Conservation (phyloP, 1,140 invertebrate species). For the Mamestra configurata region DNA sequence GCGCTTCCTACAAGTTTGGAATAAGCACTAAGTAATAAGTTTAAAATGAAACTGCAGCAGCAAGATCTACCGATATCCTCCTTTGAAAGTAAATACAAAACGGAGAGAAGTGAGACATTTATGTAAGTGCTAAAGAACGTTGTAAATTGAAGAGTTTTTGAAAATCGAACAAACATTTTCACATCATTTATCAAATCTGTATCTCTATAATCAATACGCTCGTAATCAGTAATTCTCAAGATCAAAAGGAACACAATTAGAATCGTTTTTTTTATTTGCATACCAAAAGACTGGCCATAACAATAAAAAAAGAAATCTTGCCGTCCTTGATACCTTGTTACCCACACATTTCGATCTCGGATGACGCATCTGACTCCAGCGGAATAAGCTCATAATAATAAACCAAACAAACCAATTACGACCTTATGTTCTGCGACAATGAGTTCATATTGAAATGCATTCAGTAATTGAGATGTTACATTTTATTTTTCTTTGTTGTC, state of each 20-base stretch:
- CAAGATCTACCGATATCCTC: neutral
- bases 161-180: neutral
- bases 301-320: conserved; percentile 71
- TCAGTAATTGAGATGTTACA: conserved; percentile 57
- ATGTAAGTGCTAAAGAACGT: neutral
- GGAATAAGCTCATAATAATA: conserved; percentile 48
- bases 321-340: conserved; percentile 76
- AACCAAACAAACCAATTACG: conserved; percentile 1
- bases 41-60: neutral
- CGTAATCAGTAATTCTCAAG: conserved; percentile 40
- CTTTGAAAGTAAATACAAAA: neutral
- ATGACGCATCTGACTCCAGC: conserved; percentile 69
- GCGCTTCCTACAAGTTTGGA: neutral
- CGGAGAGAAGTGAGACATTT: neutral
- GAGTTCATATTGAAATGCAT: conserved; percentile 45
- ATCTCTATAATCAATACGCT: conserved; percentile 19
- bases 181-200: conserved; percentile 15
- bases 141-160: neutral
- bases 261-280: conserved; percentile 70
- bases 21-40: neutral
- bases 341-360: conserved; percentile 69
- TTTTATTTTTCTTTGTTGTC: conserved; percentile 54
- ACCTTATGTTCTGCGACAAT: conserved; percentile 14
- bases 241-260: conserved; percentile 51
- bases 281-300: conserved; percentile 67